Conservation (phyloP, 2,797 vertebrate species). For the Erethizon dorsatum region DNA sequence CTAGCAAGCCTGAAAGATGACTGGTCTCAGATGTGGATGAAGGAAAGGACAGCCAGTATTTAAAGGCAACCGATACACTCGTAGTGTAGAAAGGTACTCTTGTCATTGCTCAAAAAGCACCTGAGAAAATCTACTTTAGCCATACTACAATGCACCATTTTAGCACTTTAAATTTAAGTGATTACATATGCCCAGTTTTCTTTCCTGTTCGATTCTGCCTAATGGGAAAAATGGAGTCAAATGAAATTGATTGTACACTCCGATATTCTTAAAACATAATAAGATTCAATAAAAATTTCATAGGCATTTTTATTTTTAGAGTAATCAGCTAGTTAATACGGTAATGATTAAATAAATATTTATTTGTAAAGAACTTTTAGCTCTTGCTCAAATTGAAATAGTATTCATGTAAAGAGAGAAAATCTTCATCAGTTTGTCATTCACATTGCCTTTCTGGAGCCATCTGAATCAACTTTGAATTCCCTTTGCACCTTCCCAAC, state of each 20-base stretch:
- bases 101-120: background rate
- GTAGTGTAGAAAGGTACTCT: background rate
- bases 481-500: background rate
- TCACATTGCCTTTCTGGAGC: background rate
- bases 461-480: background rate
- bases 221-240: background rate
- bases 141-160: slow-evolving; percentile 15
- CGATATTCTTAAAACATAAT: background rate
- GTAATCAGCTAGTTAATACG: background rate
- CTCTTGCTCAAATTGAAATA: background rate
- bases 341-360: background rate
- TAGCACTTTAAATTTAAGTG: background rate
- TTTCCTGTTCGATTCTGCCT: background rate
- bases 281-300: background rate
- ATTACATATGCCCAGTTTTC: background rate
- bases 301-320: background rate
- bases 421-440: background rate
- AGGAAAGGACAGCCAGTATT: background rate
- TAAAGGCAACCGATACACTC: background rate
- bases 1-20: slow-evolving; percentile 39
- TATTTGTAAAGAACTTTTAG: slow-evolving; percentile 1
- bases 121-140: background rate
- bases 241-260: background rate
- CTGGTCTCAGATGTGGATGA: background rate
- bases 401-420: background rate